Evolutionary conservation across 2,888 invertebrate species (phyloP).

Genomic region (Hypsopygia costalis): DNA sequence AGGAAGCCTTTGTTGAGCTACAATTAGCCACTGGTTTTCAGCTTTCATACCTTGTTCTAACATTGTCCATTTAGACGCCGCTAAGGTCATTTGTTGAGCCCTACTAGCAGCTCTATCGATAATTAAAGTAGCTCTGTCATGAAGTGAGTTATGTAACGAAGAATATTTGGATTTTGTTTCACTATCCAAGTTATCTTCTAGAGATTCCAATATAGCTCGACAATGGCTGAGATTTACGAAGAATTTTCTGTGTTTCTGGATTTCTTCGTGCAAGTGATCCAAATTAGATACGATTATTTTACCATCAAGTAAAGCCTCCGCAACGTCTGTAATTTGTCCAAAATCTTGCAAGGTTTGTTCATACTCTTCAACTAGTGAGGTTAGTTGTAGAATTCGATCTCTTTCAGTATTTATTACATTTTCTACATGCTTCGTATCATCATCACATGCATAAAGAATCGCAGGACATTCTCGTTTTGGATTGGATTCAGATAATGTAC

Average conservation of each 20-base stretch:
- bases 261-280: slow-evolving; percentile 92
- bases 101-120: slow-evolving; percentile 90
- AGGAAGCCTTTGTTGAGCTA: slow-evolving; percentile 91
- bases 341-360: slow-evolving; percentile 93
- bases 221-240: slow-evolving; percentile 94
- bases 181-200: slow-evolving; percentile 90
- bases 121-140: slow-evolving; percentile 87
- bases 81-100: slow-evolving; percentile 91
- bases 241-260: slow-evolving; percentile 93
- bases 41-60: slow-evolving; percentile 91
- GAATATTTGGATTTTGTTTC: slow-evolving; percentile 88
- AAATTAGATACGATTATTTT: slow-evolving; percentile 87
- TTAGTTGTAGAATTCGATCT: slow-evolving; percentile 87
- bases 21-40: slow-evolving; percentile 90
- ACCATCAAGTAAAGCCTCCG: slow-evolving; percentile 89
- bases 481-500: slow-evolving; percentile 83
- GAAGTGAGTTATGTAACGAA: slow-evolving; percentile 87
- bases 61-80: slow-evolving; percentile 91
- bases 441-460: slow-evolving; percentile 83
- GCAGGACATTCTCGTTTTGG: slow-evolving; percentile 85
- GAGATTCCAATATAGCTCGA: slow-evolving; percentile 90
- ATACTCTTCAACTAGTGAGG: slow-evolving; percentile 91
- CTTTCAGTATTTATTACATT: slow-evolving; percentile 85
- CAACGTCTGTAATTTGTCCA: slow-evolving; percentile 90
- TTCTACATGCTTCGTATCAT: slow-evolving; percentile 85